These are phyloP conservation scores for Carpatolechia fugitivella DNA, from an alignment of 2,888 invertebrate species.

Conservation along the genomic window DNA sequence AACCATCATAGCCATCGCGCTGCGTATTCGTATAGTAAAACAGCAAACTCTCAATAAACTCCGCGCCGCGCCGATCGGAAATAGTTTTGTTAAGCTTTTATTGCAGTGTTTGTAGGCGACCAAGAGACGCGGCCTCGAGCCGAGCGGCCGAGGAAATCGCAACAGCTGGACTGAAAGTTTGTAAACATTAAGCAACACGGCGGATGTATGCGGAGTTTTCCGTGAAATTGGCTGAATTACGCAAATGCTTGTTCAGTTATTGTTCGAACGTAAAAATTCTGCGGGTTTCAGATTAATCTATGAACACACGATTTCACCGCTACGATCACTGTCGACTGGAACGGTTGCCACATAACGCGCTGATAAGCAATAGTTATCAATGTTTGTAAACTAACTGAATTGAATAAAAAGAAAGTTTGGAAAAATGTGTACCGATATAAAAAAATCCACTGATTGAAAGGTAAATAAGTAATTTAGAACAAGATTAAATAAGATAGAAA, in stretches of 20 bases:
- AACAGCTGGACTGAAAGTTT: background rate
- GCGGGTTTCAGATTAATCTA: background rate
- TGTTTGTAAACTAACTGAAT: no score
- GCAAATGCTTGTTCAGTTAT: background rate
- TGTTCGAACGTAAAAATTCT: background rate
- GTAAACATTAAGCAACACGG: background rate
- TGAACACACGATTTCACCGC: no score
- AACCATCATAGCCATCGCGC: background rate
- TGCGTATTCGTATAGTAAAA: no score
- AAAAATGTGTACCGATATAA: background rate
- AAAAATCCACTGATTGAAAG: background rate
- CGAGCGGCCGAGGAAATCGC: background rate
- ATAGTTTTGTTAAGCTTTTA: background rate
- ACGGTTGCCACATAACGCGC: no score
- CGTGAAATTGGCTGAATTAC: background rate
- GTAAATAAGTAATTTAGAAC: background rate
- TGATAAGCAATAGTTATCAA: no score
- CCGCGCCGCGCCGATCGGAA: no score
- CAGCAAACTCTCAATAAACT: no score
- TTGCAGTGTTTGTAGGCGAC: background rate
- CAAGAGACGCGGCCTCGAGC: background rate
- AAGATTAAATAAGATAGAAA: background rate
- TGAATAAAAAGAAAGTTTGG: background rate
- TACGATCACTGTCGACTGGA: no score
- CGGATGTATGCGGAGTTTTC: background rate